A percentile compares a stretch with the other conserved stretches of the same genome.
Conservation (phyloP, 2,797 vertebrate genomes). For the Cuculus canorus region DNA sequence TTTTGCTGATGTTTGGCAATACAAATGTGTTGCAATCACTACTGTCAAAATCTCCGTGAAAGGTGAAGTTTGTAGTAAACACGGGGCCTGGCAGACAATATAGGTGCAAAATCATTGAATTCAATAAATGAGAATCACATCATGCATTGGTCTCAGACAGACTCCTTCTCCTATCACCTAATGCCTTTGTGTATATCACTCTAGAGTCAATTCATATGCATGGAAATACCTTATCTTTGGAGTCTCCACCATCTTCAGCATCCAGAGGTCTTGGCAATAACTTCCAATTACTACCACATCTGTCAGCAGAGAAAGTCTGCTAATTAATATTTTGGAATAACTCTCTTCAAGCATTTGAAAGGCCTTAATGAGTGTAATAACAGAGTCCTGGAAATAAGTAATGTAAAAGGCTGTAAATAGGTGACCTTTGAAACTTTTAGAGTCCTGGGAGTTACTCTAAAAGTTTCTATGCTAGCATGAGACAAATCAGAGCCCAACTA, state of each 20-base stretch:
- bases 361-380: not conserved
- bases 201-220: not conserved
- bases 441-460: not conserved
- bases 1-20: not conserved
- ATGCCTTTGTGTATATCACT: not conserved
- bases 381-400: not conserved
- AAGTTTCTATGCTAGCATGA: not conserved
- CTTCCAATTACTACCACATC: not conserved
- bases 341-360: not conserved
- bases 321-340: not conserved
- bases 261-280: not conserved
- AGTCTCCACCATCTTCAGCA: not conserved
- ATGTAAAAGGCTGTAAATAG: not conserved
- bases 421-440: not conserved
- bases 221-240: not conserved
- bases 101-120: not conserved
- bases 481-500: not conserved
- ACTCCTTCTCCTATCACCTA: not conserved
- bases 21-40: not conserved
- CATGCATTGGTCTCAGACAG: not conserved
- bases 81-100: not conserved
- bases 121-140: not conserved
- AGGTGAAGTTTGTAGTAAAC: not conserved
- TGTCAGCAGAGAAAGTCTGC: not conserved
- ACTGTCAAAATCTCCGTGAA: not conserved